Conservation (phyloP, 2,113 vertebrate species). For the Otis tarda region DNA sequence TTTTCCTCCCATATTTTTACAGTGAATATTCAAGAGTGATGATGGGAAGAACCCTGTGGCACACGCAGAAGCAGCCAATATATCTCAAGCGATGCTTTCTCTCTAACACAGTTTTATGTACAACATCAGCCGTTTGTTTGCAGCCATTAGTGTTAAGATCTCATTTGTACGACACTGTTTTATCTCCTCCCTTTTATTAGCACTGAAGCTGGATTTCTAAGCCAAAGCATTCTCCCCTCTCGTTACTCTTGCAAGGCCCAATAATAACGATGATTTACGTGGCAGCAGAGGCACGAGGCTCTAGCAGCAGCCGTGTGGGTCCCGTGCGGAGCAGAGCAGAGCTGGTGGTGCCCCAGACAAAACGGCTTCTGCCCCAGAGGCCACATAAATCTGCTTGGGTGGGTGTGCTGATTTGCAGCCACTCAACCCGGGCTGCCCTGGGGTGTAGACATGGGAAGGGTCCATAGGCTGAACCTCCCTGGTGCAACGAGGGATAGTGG, state of each 20-base stretch:
- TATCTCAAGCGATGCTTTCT: not conserved
- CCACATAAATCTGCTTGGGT: not conserved
- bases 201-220: not conserved
- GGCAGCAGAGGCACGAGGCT: not conserved
- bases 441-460: not conserved
- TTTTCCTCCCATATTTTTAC: not conserved
- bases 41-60: not conserved
- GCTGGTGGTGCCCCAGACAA: not conserved
- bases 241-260: not conserved
- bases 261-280: not conserved
- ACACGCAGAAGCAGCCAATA: not conserved
- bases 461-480: not conserved
- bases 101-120: not conserved
- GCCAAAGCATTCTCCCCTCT: not conserved
- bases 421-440: fast-evolving
- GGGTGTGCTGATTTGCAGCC: not conserved
- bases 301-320: fast-evolving
- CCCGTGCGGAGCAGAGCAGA: not conserved
- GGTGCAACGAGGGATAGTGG: not conserved
- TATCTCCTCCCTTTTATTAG: not conserved
- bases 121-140: not conserved
- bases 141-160: not conserved
- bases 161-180: not conserved
- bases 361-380: not conserved
- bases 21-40: not conserved